A percentile compares a stretch with the other conserved stretches of the same genome.
Evolutionary conservation across 2,888 invertebrate genomes (phyloP).

Genomic region (Epiblema foenella): DNA sequence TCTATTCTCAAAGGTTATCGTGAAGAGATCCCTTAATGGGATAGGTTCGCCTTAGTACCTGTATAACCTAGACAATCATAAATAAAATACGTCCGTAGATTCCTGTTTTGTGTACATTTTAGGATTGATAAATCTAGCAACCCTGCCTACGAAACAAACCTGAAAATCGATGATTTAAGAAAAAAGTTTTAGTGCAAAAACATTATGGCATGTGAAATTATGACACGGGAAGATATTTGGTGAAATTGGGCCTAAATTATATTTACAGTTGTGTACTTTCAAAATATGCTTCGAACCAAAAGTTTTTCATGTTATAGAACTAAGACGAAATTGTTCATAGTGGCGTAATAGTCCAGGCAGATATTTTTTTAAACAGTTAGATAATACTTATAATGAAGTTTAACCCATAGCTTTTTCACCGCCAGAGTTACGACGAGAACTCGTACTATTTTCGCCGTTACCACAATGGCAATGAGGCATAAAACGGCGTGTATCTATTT

Average conservation of each 20-base stretch:
- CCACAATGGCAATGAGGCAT: no score
- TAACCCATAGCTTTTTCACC: conserved; percentile 16
- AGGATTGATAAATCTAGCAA: no score
- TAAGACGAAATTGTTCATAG: conserved; percentile 25
- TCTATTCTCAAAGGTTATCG: no score
- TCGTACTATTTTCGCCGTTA: no score
- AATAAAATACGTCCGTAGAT: no score
- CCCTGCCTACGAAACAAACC: background rate
- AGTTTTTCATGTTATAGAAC: conserved; percentile 37
- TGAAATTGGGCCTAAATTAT: conserved; percentile 48
- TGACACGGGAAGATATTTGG: background rate
- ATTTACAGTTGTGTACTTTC: conserved; percentile 56
- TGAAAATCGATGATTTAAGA: background rate
- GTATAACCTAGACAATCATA: no score
- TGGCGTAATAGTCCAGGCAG: conserved; percentile 28
- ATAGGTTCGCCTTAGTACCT: no score
- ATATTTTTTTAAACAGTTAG: conserved; percentile 41
- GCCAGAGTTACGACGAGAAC: background rate
- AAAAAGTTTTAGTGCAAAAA: background rate
- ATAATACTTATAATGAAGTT: conserved; percentile 27
- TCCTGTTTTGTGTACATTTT: no score
- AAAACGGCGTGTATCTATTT: no score
- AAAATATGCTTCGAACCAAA: conserved; percentile 47
- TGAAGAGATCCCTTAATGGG: no score
- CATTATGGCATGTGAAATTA: background rate